Percentiles rank a stretch among this genome's conserved stretches.
phyloP scores from a whole-genome alignment of 2,888 invertebrate genomes.

The Tholera decimalis region DNA sequence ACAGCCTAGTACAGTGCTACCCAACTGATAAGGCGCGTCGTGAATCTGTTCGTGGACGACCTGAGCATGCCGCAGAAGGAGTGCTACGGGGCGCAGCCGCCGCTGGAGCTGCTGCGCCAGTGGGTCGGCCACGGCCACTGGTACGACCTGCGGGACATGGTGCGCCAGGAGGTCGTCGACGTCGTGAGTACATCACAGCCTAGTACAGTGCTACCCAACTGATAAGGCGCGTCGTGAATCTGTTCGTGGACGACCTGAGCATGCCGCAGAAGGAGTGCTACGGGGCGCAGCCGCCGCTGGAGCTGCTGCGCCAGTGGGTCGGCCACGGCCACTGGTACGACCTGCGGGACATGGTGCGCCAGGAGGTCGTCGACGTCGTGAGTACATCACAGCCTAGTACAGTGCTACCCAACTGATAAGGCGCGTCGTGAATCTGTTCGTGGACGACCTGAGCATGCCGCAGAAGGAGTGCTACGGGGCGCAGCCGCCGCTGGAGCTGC shows the following conservation, averaged over 20 bases:
- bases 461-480: slow-evolving; percentile 97
- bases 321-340: slow-evolving; percentile 99
- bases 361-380: slow-evolving; percentile 97
- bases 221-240: too few relatives aligned
- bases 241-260: slow-evolving; percentile 98
- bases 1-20: too few relatives aligned
- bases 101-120: slow-evolving; percentile 97
- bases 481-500: slow-evolving; percentile 97
- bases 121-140: slow-evolving; percentile 98
- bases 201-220: too few relatives aligned
- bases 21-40: too few relatives aligned
- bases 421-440: too few relatives aligned
- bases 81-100: slow-evolving; percentile 97
- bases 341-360: slow-evolving; percentile 94
- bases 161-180: slow-evolving; percentile 95
- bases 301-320: slow-evolving; percentile 97
- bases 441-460: slow-evolving; percentile 98
- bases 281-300: slow-evolving; percentile 98
- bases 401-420: too few relatives aligned
- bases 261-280: slow-evolving; percentile 97
- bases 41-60: slow-evolving; percentile 98
- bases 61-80: slow-evolving; percentile 98
- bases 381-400: slow-evolving; percentile 65
- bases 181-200: slow-evolving; percentile 91
- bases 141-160: slow-evolving; percentile 96